Evolutionary conservation across 1,140 invertebrate genomes (phyloP), one percentile per base, ranked within the genome.

Genomic region (Drosophila quadrilineata): DNA sequence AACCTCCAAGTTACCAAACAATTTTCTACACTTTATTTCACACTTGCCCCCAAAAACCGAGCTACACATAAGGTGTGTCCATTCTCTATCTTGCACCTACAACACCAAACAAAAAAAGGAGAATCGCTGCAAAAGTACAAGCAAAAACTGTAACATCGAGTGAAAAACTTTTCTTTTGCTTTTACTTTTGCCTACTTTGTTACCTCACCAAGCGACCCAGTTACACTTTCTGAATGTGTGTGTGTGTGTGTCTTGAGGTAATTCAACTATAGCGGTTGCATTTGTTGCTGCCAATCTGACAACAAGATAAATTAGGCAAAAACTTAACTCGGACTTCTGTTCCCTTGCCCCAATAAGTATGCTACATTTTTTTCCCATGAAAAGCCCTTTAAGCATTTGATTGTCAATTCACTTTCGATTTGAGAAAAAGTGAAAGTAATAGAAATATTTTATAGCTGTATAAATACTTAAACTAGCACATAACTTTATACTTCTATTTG

Each of bases 1-100:
- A 6, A 9, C 2, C 28, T 12, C 5, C 29, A 45, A 41, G 38
- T 41, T 52, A 58, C 16, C 50, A 43, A n/a, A 50, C 54, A 70
- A 73, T 73, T 73, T 73, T 66, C 71, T 70, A 56, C 71, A 73
- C 50, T 70, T 73, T 70, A 66, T 70, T 73, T 73, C 66, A 73
- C 70, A 70, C 66, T 65, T 70, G 48, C 28, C 48, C 59, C 48
- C 35, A 17, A 41, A 58, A 56, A 36, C 52, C 17, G 28, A 63
- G 33, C 26, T 33, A 58, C 69, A 72, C 40, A 71, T 68, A 69
- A 63, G 65, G 66, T 64, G 59, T 73, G 70, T 73, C 66, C 70
- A 65, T 73, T 73, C n/a, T n/a, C 65, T 70, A 70, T 73, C 65
- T 64, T 63, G 56, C 67, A 62, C 56, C 53, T 35, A 28, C 56